Conservation (phyloP, 53 echinoderm and acorn worm species). For the Paelopatides confundens region DNA sequence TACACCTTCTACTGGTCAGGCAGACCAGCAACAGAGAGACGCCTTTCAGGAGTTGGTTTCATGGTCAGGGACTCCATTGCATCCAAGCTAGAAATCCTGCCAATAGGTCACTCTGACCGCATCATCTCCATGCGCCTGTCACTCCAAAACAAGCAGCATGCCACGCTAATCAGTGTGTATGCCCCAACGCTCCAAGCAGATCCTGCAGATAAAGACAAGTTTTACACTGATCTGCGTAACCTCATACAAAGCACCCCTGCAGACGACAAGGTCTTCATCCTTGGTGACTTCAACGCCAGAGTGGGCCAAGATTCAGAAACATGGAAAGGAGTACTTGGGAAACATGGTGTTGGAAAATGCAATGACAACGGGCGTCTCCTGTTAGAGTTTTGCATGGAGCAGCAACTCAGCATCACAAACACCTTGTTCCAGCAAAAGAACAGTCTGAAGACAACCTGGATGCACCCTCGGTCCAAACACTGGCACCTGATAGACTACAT, state of each 20-base stretch:
- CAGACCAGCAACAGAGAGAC: slow-evolving; percentile 44
- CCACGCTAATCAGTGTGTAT: slow-evolving; percentile 61
- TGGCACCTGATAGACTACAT: slow-evolving; percentile 54
- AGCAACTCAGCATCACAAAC: slow-evolving; percentile 6
- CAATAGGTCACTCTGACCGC: slow-evolving; percentile 67
- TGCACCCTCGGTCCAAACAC: slow-evolving; percentile 49
- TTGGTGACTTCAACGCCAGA: slow-evolving; percentile 65
- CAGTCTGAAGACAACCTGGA: slow-evolving; percentile 50
- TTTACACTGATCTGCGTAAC: slow-evolving; percentile 55
- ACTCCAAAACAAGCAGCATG: slow-evolving; percentile 17
- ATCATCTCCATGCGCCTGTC: slow-evolving; percentile 66
- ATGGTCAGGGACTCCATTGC: slow-evolving; percentile 69
- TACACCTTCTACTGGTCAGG: slow-evolving; percentile 78
- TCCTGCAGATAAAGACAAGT: slow-evolving; percentile 49
- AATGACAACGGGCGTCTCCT: slow-evolving; percentile 51
- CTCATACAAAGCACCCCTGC: slow-evolving; percentile 40
- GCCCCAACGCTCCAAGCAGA: slow-evolving; percentile 74
- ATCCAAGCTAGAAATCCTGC: slow-evolving; percentile 46
- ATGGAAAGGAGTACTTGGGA: slow-evolving; percentile 54
- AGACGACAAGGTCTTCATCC: slow-evolving; percentile 51
- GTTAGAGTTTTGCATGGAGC: slow-evolving; percentile 41
- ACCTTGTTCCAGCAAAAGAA: slow-evolving; percentile 65
- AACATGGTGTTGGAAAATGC: slow-evolving; percentile 44
- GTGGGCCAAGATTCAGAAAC: no score
- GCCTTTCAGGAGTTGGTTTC: slow-evolving; percentile 63